Evolutionary conservation across 2,797 vertebrate genomes (phyloP), one percentile per base, ranked within the genome.

Genomic region (Enteromius anoplus): DNA sequence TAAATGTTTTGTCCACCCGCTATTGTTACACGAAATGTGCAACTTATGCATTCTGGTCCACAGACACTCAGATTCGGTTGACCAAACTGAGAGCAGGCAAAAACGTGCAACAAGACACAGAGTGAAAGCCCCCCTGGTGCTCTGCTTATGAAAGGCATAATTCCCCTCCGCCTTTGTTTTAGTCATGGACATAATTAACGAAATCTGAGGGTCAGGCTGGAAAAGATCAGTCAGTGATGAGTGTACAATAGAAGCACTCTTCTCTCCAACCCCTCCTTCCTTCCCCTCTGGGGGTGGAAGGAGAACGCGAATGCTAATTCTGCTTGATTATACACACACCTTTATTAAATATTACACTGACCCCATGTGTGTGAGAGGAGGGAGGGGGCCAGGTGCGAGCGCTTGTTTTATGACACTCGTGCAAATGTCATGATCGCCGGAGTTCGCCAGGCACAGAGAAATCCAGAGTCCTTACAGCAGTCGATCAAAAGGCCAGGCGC

Each of bases 271-370:
- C 88, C 88, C 90, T 86, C 82, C 91, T 66, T 85, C 83, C 90
- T 86, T 84, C 81, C 88, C 97, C 97, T 96, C 96, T 93, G 94
- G 96, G 97, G 96, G 96, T 93, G 92, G 93, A 92, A 91, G 92
- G 71, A 93, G 95, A 94, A 91, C 89, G 93, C 93, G 96, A 97
- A 98, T 98, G 96, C 96, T 97, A 99, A 99, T 99, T 96, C 95
- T 92, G 93, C 65, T 96, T 97, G 96, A 98, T 97, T 97, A 97
- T 97, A 96, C 94, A 94, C 92, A 92, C 88, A 93, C 96, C 94
- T 96, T 98, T 98, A 98, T 99, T 99, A 98, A 98, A 98, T 97
- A 98, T 97, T 97, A 97, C 96, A 94, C 90, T 95, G 96, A 96
- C 92, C 93, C 92, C 78, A 64, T 68, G 88, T 72, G 78, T 68